Evolutionary conservation across 1,140 invertebrate genomes (phyloP), one percentile per base, ranked within the genome.

Genomic region (Drosophila parvula): DNA sequence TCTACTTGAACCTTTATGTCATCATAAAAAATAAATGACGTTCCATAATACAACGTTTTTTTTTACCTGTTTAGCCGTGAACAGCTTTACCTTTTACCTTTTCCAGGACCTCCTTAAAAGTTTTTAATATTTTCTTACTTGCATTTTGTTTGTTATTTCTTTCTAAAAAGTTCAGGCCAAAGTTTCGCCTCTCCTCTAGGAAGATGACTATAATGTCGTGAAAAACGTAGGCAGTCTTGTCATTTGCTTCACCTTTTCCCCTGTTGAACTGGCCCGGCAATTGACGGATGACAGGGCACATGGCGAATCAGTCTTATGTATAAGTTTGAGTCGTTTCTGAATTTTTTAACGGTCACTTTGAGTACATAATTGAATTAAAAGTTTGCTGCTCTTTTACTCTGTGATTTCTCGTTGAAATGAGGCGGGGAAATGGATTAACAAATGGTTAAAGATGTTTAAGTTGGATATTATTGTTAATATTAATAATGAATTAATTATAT

Each of bases 281-380:
- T 70, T 68, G 65, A 69, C 65, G 61, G 65, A 67, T 67, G 65
- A 43, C 65, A 32, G 47, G 47, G 34, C 47, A 60, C 38, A 53
- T 27, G 47, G 47, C 22, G n/a, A 67, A 65, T 69, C 45, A 67
- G 61, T 67, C 43, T 63, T 43, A 63, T 43, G 40, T 27, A 27
- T 9, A 63, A 60, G 55, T 63, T 63, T 27, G 10, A 63, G 36
- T 40, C 30, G 60, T 34, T 30, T 27, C 55, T 67, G 61, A 64
- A 43, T 62, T 44, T 53, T 67, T 67, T 50, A 67, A 38, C 45
- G 22, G 9, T 9, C 65, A 38, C 65, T 69, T 69, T 53, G 38
- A 53, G 47, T 67, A 32, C 9, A 69, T 67, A 69, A 69, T 65
- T 67, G 32, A 69, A 67, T 69, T 53, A 69, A 67, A 67, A 69